Evolutionary conservation across 2,888 invertebrate genomes (phyloP).

Genomic region (Heliconius aoede): DNA sequence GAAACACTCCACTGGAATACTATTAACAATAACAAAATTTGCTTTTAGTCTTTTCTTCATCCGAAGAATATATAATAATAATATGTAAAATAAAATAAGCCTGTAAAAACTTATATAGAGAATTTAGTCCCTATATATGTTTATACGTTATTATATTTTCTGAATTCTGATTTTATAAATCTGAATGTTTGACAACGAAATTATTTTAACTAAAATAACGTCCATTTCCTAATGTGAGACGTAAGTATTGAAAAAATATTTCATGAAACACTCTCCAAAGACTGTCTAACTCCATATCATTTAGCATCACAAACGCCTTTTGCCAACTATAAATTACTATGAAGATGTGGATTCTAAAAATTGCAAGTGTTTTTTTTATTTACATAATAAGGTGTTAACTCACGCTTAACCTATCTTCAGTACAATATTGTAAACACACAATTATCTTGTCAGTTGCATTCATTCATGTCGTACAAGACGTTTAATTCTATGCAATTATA

Average conservation of each 20-base stretch:
- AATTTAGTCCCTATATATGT: background rate
- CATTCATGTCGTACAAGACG: slow-evolving; percentile 17
- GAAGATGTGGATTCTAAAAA: slow-evolving; percentile 12
- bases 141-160: background rate
- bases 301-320: background rate
- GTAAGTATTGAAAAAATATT: background rate
- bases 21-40: slow-evolving; percentile 43
- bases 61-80: background rate
- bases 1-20: slow-evolving; percentile 22
- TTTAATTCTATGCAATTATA: slow-evolving; percentile 29
- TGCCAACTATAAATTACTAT: slow-evolving; percentile 2
- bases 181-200: too few relatives aligned
- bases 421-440: slow-evolving; percentile 20
- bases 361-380: slow-evolving; percentile 22
- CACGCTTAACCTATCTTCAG: slow-evolving; percentile 17
- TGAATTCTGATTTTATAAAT: background rate
- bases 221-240: background rate
- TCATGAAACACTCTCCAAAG: too few relatives aligned
- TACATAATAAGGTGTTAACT: slow-evolving; percentile 28
- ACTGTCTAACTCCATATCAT: background rate
- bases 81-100: too few relatives aligned
- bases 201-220: background rate
- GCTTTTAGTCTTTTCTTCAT: background rate
- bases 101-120: background rate
- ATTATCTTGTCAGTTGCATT: slow-evolving; percentile 27